A percentile compares a stretch with the other conserved stretches of the same genome.
Conservation (phyloP, 2,113 vertebrate species). For the Lophura nycthemera region DNA sequence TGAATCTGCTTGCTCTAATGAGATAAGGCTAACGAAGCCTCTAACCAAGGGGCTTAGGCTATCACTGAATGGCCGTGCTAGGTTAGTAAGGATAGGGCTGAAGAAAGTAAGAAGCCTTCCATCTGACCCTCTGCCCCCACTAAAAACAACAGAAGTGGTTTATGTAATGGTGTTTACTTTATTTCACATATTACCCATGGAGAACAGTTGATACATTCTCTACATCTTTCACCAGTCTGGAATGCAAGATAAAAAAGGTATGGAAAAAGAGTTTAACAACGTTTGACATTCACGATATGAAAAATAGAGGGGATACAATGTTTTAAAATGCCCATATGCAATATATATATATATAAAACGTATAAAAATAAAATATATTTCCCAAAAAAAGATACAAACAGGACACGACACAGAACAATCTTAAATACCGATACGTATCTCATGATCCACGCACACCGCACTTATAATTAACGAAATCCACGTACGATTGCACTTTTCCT, state of each 20-base stretch:
- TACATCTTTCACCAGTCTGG: slow-evolving; percentile 79
- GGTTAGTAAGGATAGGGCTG: neutral
- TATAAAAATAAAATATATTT: slow-evolving; percentile 97
- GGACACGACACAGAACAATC: slow-evolving; percentile 77
- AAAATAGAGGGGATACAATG: slow-evolving; percentile 82
- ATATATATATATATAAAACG: slow-evolving; percentile 78
- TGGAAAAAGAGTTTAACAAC: slow-evolving; percentile 76
- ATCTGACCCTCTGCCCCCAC: neutral
- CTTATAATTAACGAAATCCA: slow-evolving; percentile 63
- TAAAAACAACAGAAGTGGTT: slow-evolving; percentile 15
- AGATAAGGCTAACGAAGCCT: neutral
- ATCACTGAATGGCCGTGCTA: neutral
- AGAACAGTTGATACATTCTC: slow-evolving; percentile 84
- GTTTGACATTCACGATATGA: slow-evolving; percentile 80
- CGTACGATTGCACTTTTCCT: slow-evolving; percentile 93
- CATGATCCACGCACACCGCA: slow-evolving; percentile 84
- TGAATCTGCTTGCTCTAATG: neutral
- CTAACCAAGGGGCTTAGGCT: neutral
- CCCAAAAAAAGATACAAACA: slow-evolving; percentile 80
- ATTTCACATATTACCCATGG: slow-evolving; percentile 81
- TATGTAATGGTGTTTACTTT: slow-evolving; percentile 69
- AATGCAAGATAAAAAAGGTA: slow-evolving; percentile 67
- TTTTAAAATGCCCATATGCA: slow-evolving; percentile 94
- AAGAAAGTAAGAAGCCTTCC: neutral
- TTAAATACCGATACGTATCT: slow-evolving; percentile 91